Base-by-base conservation (phyloP, 2,888 invertebrate genomes). In the Xanthorhoe spadicearia region DNA sequence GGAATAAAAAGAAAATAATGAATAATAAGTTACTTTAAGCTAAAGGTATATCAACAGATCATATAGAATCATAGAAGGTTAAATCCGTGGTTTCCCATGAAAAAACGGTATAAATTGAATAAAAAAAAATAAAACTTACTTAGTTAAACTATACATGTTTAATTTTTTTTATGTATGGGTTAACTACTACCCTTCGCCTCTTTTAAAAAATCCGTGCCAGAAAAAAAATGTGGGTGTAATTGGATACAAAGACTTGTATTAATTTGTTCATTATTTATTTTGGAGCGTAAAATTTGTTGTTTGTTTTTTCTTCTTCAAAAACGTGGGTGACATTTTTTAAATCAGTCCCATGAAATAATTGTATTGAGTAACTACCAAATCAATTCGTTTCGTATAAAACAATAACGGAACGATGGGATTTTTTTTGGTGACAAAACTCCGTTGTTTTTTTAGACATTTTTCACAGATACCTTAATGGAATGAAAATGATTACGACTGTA, bases 291-390 rank as follows among this genome's bases (percentile, higher is more conserved):
- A 89, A 88, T 88, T 83, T 77, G 73, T 77, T 83, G 73, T 86
- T 85, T 83, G 80, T 85, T 87, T 86, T 85, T 23, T 23, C 82
- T 77, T 59, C 63, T 57, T 13, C 57, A 79, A 84, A 82, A 82
- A 77, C 83, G 85, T 89, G 92, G 90, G 91, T 88, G 88, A 84
- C 84, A 77, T 84, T 92, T 92, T 90, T 89, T 52, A 73, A 64
- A 51, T 55, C 15, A 17, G 72, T 89, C 89, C 84, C 89, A 89
- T 87, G 86, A 81, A 82, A 80, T 78, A 77, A 75, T 71, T 66
- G 48, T 48, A 46, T 15, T 15, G 17, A 48, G 8, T 48, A 13
- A 72, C 58, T 23, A 23, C 23, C 23, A 61, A 82, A 85, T 80
- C 78, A 70, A 84, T 86, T 85, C 74, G 83, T 78, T 75, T 72